These are phyloP conservation scores for Epizoanthus scotinus DNA, from an alignment of 92 coral and sea anemone species.

Conservation along the genomic window DNA sequence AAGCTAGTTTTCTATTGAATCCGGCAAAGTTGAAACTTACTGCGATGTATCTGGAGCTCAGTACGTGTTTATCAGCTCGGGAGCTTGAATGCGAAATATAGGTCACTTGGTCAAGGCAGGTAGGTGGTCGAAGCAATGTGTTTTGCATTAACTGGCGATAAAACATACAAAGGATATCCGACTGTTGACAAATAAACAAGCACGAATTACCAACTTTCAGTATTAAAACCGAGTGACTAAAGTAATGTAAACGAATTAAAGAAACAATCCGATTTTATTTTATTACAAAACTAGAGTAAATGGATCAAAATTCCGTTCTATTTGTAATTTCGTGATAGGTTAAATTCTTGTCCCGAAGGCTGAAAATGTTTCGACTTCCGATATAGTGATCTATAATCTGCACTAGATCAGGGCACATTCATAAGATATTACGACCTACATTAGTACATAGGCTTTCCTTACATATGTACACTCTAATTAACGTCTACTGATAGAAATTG, in stretches of 20 bases:
- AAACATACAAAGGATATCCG: neutral
- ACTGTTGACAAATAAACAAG: neutral
- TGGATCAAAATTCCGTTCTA: neutral
- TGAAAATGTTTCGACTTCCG: neutral
- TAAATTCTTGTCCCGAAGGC: neutral
- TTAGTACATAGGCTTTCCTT: too few species aligned
- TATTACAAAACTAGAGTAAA: too few species aligned
- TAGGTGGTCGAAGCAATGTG: neutral
- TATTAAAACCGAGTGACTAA: neutral
- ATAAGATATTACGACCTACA: neutral
- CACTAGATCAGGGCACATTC: neutral
- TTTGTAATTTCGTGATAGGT: slow-evolving; percentile 16
- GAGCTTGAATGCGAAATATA: too few species aligned
- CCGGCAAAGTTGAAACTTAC: neutral
- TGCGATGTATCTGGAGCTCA: slow-evolving; percentile 3
- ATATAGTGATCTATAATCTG: neutral
- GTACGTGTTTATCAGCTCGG: neutral
- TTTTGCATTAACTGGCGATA: neutral
- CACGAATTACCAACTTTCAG: neutral
- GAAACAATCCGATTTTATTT: neutral
- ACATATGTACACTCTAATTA: too few species aligned
- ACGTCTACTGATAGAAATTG: too few species aligned
- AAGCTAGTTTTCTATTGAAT: neutral
- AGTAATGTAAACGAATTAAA: neutral
- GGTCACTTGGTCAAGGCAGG: neutral